phyloP scores from a whole-genome alignment of 92 coral and sea anemone species.

The Siderastrea radians region DNA sequence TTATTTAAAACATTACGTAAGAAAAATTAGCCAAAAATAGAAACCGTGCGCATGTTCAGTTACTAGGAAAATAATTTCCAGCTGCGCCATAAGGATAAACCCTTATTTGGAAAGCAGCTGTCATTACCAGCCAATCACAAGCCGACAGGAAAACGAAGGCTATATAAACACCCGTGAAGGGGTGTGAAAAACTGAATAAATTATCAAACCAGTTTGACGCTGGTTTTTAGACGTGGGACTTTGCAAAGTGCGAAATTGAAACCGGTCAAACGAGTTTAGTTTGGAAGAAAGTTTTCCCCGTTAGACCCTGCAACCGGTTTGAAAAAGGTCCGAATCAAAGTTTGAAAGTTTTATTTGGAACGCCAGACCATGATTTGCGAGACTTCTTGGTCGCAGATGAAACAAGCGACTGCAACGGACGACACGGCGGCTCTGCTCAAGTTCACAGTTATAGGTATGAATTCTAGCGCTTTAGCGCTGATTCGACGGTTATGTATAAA shows the following conservation, averaged over 20 bases:
- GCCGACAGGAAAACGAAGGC: neutral
- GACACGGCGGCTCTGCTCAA: slow-evolving; percentile 1
- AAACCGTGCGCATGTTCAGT: slow-evolving; percentile 21
- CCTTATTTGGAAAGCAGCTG: slow-evolving; percentile 38
- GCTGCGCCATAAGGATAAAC: slow-evolving; percentile 2
- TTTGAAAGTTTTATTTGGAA: slow-evolving; percentile 8
- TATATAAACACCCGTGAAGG: slow-evolving; percentile 2
- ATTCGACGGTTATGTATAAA: neutral
- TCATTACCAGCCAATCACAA: slow-evolving; percentile 31
- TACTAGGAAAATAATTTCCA: neutral
- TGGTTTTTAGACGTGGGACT: neutral
- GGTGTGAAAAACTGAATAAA: slow-evolving; percentile 17
- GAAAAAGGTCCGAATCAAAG: slow-evolving; percentile 2
- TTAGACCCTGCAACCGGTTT: slow-evolving; percentile 31
- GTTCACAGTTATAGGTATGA: slow-evolving; percentile 40
- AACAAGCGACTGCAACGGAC: neutral
- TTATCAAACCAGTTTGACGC: slow-evolving; percentile 24
- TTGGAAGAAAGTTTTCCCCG: slow-evolving; percentile 29
- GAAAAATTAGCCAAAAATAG: slow-evolving; percentile 28
- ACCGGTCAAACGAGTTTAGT: slow-evolving; percentile 61
- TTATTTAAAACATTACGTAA: slow-evolving; percentile 1
- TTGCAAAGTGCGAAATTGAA: slow-evolving; percentile 41
- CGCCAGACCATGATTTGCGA: slow-evolving; percentile 30
- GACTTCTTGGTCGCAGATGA: slow-evolving; percentile 33
- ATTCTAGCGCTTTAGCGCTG: slow-evolving; percentile 14